Percentiles rank a stretch among this genome's conserved stretches.
Evolutionary conservation across 2,113 vertebrate species (phyloP).

Genomic region (Ameiurus melas): DNA sequence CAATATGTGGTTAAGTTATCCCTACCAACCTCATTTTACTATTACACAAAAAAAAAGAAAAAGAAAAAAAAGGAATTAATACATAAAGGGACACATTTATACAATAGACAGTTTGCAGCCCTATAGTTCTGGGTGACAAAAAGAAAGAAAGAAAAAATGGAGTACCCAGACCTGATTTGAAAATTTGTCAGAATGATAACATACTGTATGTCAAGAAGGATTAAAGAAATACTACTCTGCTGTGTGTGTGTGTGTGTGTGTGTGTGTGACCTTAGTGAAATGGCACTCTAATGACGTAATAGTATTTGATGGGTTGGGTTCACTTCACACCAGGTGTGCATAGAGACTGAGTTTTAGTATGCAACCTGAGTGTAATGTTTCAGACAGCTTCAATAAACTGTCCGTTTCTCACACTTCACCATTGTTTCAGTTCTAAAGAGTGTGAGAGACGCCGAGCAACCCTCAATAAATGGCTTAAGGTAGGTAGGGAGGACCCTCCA

Average conservation of each 20-base stretch:
- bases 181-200: neutral
- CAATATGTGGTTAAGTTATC: neutral
- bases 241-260: neutral
- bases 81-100: neutral
- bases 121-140: neutral
- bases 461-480: slow-evolving; percentile 53
- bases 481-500: slow-evolving; percentile 33
- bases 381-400: slow-evolving; percentile 34
- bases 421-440: slow-evolving; percentile 43
- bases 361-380: slow-evolving; percentile 40
- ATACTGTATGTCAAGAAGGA: neutral
- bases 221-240: neutral
- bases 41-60: neutral
- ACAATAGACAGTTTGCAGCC: neutral
- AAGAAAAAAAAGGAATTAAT: neutral
- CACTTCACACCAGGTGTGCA: slow-evolving; percentile 7
- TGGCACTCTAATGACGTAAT: neutral
- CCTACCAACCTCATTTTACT: neutral
- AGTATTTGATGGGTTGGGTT: neutral
- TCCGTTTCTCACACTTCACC: slow-evolving; percentile 29
- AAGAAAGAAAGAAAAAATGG: neutral
- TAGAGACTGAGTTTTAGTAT: slow-evolving; percentile 28
- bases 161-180: neutral
- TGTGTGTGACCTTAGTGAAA: neutral
- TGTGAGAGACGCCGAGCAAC: slow-evolving; percentile 38